Evolutionary conservation across 2,888 invertebrate genomes (phyloP).

Genomic region (Onchidella celtica): DNA sequence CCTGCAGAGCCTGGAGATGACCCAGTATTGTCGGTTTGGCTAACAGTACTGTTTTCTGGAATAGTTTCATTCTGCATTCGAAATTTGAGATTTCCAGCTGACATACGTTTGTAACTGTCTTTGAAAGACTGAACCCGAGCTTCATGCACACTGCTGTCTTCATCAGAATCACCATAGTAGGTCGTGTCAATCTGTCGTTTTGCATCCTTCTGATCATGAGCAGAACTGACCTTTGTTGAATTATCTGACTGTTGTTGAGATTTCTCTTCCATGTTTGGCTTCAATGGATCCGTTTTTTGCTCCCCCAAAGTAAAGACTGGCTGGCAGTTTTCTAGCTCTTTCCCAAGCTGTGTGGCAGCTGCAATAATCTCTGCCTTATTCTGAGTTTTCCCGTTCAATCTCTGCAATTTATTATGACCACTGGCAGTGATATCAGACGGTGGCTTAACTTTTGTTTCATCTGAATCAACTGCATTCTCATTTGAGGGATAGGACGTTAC

Average conservation of each 20-base stretch:
- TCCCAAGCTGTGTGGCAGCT: constrained; percentile 1
- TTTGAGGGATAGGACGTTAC: background rate
- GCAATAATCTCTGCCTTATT: background rate
- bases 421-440: background rate
- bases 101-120: constrained; percentile 41
- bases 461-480: background rate
- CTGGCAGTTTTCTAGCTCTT: constrained; percentile 2
- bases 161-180: constrained; percentile 53
- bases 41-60: constrained; percentile 1
- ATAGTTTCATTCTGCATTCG: background rate
- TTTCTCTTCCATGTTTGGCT: background rate
- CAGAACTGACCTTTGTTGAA: background rate
- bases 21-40: background rate
- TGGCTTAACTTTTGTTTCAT: background rate
- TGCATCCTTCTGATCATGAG: too few species aligned
- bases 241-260: background rate
- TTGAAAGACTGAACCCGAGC: constrained; percentile 43
- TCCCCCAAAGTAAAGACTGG: background rate
- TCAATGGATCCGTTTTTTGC: background rate
- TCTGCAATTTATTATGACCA: background rate
- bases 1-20: background rate
- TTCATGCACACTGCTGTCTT: constrained; percentile 48
- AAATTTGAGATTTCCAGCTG: background rate
- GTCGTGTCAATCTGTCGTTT: constrained; percentile 29
- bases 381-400: background rate